Evolutionary conservation across 2,888 invertebrate species (phyloP).

Genomic region (Tipula unca): DNA sequence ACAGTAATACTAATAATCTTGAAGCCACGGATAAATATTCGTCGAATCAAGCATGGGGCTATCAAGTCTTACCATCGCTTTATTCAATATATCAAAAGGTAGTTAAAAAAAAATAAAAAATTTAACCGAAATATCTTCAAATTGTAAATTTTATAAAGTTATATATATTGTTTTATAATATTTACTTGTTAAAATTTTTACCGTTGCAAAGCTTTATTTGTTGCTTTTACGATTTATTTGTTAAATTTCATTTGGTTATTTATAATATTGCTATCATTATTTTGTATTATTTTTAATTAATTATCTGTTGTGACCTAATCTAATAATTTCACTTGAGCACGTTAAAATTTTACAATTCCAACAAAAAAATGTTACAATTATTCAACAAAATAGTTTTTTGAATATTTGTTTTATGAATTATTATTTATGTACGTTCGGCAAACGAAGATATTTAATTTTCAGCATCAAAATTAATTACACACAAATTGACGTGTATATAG

Average conservation of each 20-base stretch:
- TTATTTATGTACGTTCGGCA: background rate
- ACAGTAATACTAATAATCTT: slow-evolving; percentile 22
- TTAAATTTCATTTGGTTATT: background rate
- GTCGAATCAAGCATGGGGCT: slow-evolving; percentile 59
- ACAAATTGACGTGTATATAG: no score
- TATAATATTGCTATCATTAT: background rate
- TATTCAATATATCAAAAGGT: slow-evolving; percentile 83
- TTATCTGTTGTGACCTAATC: background rate
- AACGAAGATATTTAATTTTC: background rate
- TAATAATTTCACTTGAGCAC: background rate
- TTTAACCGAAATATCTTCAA: background rate
- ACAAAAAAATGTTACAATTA: background rate
- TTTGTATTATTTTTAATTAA: slow-evolving; percentile 1
- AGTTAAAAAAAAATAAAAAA: slow-evolving; percentile 28
- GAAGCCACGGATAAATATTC: slow-evolving; percentile 36
- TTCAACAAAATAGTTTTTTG: background rate
- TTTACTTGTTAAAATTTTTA: background rate
- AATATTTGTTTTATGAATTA: background rate
- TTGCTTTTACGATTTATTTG: slow-evolving; percentile 2
- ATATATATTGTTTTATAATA: background rate
- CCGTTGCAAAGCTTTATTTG: background rate
- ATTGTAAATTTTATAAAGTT: background rate
- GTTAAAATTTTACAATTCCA: background rate
- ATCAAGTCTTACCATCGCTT: slow-evolving; percentile 74
- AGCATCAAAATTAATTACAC: no score